phyloP scores from a whole-genome alignment of 2,888 invertebrate genomes.

The Byasa hedistus region DNA sequence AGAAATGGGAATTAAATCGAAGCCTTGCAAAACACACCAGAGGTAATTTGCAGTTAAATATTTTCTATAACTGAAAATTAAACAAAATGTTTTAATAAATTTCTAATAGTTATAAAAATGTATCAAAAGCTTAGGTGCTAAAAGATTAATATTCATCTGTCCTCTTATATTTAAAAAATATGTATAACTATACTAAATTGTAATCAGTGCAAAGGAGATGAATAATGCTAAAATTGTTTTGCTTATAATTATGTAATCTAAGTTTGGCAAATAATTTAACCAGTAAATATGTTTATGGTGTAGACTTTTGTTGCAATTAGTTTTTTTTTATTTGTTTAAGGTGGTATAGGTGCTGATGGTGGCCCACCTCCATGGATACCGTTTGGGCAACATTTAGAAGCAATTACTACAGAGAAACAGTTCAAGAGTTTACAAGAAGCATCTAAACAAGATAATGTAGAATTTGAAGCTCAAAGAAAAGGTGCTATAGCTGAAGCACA shows the following conservation, averaged over 20 bases:
- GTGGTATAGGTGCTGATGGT: conserved; percentile 83
- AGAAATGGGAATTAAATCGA: conserved; percentile 91
- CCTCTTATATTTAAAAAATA: too few relatives aligned
- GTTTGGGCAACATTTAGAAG: conserved; percentile 89
- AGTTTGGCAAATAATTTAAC: background rate
- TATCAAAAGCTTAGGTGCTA: too few relatives aligned
- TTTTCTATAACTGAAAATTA: background rate
- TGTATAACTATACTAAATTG: too few relatives aligned
- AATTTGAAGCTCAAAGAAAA: conserved; percentile 93
- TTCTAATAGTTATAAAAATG: too few relatives aligned
- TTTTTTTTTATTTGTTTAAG: conserved; percentile 44
- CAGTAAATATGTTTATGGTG: too few relatives aligned
- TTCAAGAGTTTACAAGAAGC: conserved; percentile 85
- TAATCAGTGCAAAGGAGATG: too few relatives aligned
- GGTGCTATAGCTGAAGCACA: conserved; percentile 94
- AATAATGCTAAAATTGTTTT: too few relatives aligned
- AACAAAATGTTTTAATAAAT: background rate
- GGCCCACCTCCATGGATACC: conserved; percentile 96
- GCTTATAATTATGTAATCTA: background rate
- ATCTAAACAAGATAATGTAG: conserved; percentile 86
- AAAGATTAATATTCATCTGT: too few relatives aligned
- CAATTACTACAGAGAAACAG: conserved; percentile 80
- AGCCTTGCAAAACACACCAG: conserved; percentile 83
- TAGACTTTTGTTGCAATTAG: background rate
- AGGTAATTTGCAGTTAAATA: conserved; percentile 50